phyloP scores from a whole-genome alignment of 2,113 vertebrate genomes.

The Nerophis ophidion region DNA sequence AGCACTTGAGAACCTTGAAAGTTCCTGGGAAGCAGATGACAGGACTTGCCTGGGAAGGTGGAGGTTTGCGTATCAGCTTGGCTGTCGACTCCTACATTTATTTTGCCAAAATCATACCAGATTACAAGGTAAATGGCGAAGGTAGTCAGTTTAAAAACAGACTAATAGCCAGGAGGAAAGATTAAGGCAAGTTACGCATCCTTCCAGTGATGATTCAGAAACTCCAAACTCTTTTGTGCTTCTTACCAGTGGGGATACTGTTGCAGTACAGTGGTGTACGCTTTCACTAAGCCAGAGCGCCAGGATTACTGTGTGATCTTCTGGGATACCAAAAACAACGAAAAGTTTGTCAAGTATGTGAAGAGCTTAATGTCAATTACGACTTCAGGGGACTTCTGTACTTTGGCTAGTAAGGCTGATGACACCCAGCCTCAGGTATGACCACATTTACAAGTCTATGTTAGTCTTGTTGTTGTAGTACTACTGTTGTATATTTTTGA shows the following conservation, averaged over 20 bases:
- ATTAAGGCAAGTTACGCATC: not conserved
- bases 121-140: slow-evolving; percentile 82
- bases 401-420: slow-evolving; percentile 92
- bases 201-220: not conserved
- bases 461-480: not conserved
- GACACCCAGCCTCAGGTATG: slow-evolving; percentile 89
- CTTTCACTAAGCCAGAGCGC: slow-evolving; percentile 86
- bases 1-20: slow-evolving; percentile 90
- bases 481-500: too few relatives aligned
- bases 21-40: slow-evolving; percentile 91
- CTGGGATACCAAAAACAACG: slow-evolving; percentile 98
- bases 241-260: slow-evolving; percentile 90
- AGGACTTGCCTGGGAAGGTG: slow-evolving; percentile 90
- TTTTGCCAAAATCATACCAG: slow-evolving; percentile 96
- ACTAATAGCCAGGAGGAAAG: not conserved
- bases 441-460: not conserved
- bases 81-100: slow-evolving; percentile 95
- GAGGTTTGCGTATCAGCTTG: slow-evolving; percentile 86
- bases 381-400: slow-evolving; percentile 93
- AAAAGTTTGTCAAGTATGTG: slow-evolving; percentile 94
- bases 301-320: slow-evolving; percentile 93
- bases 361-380: slow-evolving; percentile 93
- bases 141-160: not conserved
- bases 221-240: not conserved
- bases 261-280: slow-evolving; percentile 90